A percentile compares a stretch with the other conserved stretches of the same genome.
These are phyloP conservation scores for Passer montanus DNA, from an alignment of 2,113 vertebrate species.

Conservation along the genomic window DNA sequence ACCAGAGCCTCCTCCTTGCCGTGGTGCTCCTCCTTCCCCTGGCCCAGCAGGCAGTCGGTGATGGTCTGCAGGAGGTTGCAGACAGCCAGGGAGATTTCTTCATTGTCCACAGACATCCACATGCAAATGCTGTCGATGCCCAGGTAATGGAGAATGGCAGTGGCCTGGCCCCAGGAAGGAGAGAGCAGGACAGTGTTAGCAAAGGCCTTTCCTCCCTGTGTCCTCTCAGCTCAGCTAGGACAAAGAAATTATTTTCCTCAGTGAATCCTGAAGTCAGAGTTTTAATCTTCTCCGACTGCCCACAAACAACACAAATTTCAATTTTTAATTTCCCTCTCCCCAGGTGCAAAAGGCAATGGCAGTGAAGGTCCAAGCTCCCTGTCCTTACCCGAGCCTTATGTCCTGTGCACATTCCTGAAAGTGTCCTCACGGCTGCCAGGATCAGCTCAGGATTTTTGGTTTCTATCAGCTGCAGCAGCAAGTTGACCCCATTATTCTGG, in stretches of 20 bases:
- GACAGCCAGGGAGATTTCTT: constrained; percentile 88
- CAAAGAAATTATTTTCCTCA: neutral
- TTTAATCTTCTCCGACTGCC: neutral
- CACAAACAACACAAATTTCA: neutral
- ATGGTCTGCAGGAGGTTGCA: constrained; percentile 91
- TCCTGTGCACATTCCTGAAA: constrained; percentile 91
- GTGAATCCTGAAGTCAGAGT: neutral
- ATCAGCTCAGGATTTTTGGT: constrained; percentile 87
- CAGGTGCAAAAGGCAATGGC: neutral
- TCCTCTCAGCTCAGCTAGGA: neutral
- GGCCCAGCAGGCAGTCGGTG: constrained; percentile 87
- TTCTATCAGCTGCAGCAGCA: constrained; percentile 88
- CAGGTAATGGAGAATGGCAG: constrained; percentile 84
- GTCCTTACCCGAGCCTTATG: constrained; percentile 88
- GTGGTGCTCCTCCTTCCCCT: constrained; percentile 81
- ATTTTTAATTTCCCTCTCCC: neutral
- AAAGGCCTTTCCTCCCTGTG: neutral
- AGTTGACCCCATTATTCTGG: constrained; percentile 89
- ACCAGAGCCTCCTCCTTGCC: constrained; percentile 92
- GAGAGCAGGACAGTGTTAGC: neutral
- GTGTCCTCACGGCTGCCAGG: constrained; percentile 86
- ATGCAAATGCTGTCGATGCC: constrained; percentile 85
- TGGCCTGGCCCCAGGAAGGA: constrained; percentile 77
- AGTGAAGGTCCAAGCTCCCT: neutral
- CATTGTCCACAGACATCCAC: constrained; percentile 88